phyloP scores from a whole-genome alignment of 2,888 invertebrate genomes.

The Athalia circularis region DNA sequence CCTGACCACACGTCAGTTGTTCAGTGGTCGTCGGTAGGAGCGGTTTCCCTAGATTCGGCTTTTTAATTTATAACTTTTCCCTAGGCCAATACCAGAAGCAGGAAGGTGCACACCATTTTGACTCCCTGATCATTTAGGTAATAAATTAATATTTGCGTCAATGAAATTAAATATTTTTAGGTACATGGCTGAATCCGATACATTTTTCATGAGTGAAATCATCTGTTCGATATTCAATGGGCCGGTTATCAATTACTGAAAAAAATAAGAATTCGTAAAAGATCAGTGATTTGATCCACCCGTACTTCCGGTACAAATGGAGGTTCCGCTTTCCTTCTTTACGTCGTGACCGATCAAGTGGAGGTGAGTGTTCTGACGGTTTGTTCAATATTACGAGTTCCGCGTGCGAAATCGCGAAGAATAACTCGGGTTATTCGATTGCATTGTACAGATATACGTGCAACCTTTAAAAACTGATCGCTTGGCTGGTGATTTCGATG shows the following conservation, averaged over 20 bases:
- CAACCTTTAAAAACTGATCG: no score
- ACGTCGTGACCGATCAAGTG: constrained; percentile 34
- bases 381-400: constrained; percentile 7
- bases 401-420: background rate
- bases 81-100: background rate
- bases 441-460: no score
- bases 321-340: constrained; percentile 45
- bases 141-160: background rate
- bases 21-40: no score
- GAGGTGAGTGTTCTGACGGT: constrained; percentile 39
- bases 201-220: background rate
- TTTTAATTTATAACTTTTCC: background rate
- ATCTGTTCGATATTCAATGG: background rate
- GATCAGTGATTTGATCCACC: background rate
- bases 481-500: no score
- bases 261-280: background rate
- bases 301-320: constrained; percentile 9
- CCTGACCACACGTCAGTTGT: constrained; percentile 21
- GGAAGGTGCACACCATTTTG: background rate
- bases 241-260: background rate
- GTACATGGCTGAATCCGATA: background rate
- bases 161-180: background rate
- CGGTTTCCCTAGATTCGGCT: background rate
- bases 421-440: constrained; percentile 35
- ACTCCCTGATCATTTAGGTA: background rate